phyloP scores from a whole-genome alignment of 1,140 invertebrate species.

The Drosophila carrolli region DNA sequence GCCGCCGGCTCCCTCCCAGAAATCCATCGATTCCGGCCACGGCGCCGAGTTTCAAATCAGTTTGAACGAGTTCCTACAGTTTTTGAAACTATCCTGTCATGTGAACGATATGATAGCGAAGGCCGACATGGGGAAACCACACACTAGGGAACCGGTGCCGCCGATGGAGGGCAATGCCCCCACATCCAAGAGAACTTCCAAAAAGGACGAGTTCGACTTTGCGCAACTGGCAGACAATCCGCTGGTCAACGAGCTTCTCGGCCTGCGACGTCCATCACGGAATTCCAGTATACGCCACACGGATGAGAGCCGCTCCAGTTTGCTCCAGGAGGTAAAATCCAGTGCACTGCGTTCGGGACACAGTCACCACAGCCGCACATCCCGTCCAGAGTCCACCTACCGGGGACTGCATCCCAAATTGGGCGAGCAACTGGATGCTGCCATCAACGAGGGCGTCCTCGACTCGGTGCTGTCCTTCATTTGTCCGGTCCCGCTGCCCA shows the following conservation, averaged over 20 bases:
- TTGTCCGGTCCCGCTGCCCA: constrained; percentile 68
- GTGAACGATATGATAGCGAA: constrained; percentile 82
- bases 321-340: constrained; percentile 30
- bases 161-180: constrained; percentile 43
- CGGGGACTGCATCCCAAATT: constrained; percentile 73
- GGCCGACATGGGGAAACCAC: constrained; percentile 56
- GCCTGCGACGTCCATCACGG: constrained; percentile 31
- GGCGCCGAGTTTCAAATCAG: constrained; percentile 73
- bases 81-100: constrained; percentile 83
- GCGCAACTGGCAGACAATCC: constrained; percentile 66
- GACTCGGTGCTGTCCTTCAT: constrained; percentile 91
- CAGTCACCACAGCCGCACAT: constrained; percentile 22
- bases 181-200: constrained; percentile 51
- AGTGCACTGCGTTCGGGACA: constrained; percentile 34
- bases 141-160: constrained; percentile 63
- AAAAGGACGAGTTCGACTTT: constrained; percentile 68
- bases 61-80: constrained; percentile 83
- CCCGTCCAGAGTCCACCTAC: constrained; percentile 37
- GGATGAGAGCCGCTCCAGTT: constrained; percentile 30
- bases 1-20: constrained; percentile 18
- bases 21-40: constrained; percentile 17
- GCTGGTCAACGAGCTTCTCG: constrained; percentile 66
- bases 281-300: constrained; percentile 12
- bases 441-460: constrained; percentile 91
- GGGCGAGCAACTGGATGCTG: constrained; percentile 84